Evolutionary conservation across 2,797 vertebrate genomes (phyloP).

Genomic region (Enteromius radiatus): DNA sequence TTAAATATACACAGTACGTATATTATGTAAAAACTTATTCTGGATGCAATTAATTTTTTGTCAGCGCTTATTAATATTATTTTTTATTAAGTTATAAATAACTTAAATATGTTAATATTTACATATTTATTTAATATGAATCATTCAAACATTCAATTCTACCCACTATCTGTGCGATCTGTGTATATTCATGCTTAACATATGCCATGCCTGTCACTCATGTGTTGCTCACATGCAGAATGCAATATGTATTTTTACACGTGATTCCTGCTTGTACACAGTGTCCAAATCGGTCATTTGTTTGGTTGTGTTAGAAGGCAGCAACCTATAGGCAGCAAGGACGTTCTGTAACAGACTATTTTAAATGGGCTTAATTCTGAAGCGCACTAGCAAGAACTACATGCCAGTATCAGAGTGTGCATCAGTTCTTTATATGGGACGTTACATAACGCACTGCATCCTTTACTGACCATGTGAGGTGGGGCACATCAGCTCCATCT

Average conservation of each 20-base stretch:
- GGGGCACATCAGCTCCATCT: slow-evolving; percentile 61
- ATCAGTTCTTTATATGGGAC: slow-evolving; percentile 14
- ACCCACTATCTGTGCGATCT: background rate
- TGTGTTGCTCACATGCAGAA: background rate
- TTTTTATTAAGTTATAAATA: background rate
- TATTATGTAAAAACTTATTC: no score
- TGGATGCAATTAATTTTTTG: no score
- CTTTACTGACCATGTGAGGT: slow-evolving; percentile 44
- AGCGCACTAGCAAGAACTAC: background rate
- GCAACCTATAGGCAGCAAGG: background rate
- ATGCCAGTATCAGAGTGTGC: slow-evolving; percentile 13
- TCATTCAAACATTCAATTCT: background rate
- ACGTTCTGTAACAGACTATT: background rate
- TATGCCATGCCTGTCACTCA: background rate
- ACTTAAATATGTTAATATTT: no score
- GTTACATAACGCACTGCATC: slow-evolving; percentile 46
- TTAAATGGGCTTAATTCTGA: background rate
- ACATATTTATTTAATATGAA: background rate
- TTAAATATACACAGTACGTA: no score
- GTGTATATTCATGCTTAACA: background rate
- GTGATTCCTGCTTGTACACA: background rate
- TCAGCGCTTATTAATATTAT: background rate
- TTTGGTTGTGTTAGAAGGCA: background rate
- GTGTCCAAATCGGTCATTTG: background rate
- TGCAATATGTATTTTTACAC: background rate